Evolutionary conservation across 2,888 invertebrate genomes (phyloP).

Genomic region (Trachelus iudaicus): DNA sequence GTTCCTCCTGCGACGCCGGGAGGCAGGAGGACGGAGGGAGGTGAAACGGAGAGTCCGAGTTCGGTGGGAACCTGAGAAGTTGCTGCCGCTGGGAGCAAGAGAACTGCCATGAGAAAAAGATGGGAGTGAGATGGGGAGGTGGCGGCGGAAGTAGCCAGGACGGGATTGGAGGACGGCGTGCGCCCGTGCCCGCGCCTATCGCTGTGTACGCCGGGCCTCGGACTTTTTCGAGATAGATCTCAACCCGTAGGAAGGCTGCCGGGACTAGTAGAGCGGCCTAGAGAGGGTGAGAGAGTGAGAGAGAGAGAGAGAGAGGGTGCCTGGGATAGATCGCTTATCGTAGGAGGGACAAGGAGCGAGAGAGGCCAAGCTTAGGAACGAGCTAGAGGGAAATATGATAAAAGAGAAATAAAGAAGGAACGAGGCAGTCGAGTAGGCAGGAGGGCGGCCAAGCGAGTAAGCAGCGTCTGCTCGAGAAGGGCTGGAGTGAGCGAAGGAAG

Average conservation of each 20-base stretch:
- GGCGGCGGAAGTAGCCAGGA: conserved; percentile 20
- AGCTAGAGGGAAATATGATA: conserved; percentile 10
- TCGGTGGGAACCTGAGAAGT: conserved; percentile 56
- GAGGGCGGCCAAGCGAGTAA: neutral
- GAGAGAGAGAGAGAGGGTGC: neutral
- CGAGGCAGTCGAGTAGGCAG: conserved; percentile 19
- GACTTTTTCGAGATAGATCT: neutral
- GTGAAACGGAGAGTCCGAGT: conserved; percentile 36
- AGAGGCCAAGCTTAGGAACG: conserved; percentile 9
- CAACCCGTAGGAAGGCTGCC: neutral
- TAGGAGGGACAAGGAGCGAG: neutral
- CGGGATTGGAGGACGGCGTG: conserved; percentile 2
- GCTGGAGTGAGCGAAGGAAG: conserved; percentile 1
- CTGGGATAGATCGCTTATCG: neutral
- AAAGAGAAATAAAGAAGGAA: conserved; percentile 9
- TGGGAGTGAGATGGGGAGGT: conserved; percentile 3
- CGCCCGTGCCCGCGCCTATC: neutral
- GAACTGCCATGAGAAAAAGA: conserved; percentile 16
- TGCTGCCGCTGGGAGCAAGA: conserved; percentile 35
- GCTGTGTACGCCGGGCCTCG: neutral
- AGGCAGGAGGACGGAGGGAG: neutral
- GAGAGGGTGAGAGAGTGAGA: neutral
- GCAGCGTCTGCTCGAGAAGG: neutral
- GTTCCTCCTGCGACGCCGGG: conserved; percentile 1
- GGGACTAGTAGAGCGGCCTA: neutral